A percentile compares a stretch with the other conserved stretches of the same genome.
These are phyloP conservation scores for Apogon talboti DNA, from an alignment of 2,797 vertebrate species.

Conservation along the genomic window DNA sequence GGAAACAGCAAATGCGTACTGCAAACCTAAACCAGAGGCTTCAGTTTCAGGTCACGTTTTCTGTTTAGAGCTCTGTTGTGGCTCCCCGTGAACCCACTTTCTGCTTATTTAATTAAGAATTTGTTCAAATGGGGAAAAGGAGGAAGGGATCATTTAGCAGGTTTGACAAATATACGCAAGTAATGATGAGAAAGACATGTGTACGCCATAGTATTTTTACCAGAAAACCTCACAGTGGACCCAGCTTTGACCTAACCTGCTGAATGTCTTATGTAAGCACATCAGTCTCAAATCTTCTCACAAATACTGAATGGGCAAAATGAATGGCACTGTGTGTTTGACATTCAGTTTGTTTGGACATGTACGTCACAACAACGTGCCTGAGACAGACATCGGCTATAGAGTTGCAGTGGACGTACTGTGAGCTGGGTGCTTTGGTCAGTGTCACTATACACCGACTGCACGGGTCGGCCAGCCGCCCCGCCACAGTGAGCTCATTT, in stretches of 20 bases:
- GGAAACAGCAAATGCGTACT: slow-evolving; percentile 46
- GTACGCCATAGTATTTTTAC: background rate
- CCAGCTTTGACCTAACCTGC: background rate
- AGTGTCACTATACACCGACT: slow-evolving; percentile 58
- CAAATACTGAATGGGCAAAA: background rate
- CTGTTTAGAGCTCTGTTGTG: slow-evolving; percentile 22
- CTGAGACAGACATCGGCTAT: slow-evolving; percentile 21
- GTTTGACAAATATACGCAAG: background rate
- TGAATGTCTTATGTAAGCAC: background rate
- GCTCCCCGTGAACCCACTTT: slow-evolving; percentile 32
- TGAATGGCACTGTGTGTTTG: background rate
- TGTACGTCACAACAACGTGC: slow-evolving; percentile 20
- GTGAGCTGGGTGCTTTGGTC: slow-evolving; percentile 36
- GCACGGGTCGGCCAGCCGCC: background rate
- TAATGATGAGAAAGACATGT: background rate
- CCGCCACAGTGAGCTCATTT: slow-evolving; percentile 63
- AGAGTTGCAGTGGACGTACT: slow-evolving; percentile 38
- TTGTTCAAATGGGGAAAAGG: background rate
- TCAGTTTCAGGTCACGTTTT: slow-evolving; percentile 61
- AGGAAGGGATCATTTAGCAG: slow-evolving; percentile 4
- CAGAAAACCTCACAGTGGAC: background rate
- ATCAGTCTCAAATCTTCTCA: background rate
- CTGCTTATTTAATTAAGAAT: slow-evolving; percentile 33
- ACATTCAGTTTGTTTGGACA: slow-evolving; percentile 27
- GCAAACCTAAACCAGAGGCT: slow-evolving; percentile 63